phyloP scores from a whole-genome alignment of 2,797 vertebrate genomes.

The Cyclopterus lumpus region DNA sequence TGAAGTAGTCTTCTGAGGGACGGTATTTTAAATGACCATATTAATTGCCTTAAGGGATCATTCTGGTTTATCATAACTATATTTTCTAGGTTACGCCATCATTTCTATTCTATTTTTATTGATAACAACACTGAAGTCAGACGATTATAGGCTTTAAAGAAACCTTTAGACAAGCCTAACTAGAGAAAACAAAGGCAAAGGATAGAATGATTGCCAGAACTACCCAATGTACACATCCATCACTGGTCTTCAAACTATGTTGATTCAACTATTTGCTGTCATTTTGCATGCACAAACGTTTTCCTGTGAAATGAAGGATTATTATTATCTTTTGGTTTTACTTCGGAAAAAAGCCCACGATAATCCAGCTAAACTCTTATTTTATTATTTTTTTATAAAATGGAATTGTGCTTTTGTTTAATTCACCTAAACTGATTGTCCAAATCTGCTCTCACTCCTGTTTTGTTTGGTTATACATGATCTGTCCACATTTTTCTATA shows the following conservation, averaged over 20 bases:
- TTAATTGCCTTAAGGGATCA: neutral
- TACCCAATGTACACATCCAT: neutral
- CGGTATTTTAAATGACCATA: neutral
- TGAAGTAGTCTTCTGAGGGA: neutral
- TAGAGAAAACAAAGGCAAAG: neutral
- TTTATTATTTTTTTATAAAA: too few species aligned
- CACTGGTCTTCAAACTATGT: neutral
- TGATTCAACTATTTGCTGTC: neutral
- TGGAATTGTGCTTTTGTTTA: neutral
- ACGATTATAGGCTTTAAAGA: neutral
- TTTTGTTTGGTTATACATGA: neutral
- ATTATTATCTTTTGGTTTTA: neutral
- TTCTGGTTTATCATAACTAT: neutral
- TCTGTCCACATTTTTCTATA: neutral
- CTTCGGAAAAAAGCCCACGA: neutral
- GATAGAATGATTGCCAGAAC: neutral
- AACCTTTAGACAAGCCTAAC: neutral
- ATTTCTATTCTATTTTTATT: slow-evolving; percentile 1
- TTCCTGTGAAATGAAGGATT: neutral
- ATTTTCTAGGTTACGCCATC: neutral
- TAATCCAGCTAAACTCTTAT: neutral
- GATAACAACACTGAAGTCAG: neutral
- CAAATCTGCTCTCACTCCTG: neutral
- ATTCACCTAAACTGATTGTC: neutral
- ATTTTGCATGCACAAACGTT: neutral